phyloP scores from a whole-genome alignment of 2,797 vertebrate genomes.

The Ciconia nigra region DNA sequence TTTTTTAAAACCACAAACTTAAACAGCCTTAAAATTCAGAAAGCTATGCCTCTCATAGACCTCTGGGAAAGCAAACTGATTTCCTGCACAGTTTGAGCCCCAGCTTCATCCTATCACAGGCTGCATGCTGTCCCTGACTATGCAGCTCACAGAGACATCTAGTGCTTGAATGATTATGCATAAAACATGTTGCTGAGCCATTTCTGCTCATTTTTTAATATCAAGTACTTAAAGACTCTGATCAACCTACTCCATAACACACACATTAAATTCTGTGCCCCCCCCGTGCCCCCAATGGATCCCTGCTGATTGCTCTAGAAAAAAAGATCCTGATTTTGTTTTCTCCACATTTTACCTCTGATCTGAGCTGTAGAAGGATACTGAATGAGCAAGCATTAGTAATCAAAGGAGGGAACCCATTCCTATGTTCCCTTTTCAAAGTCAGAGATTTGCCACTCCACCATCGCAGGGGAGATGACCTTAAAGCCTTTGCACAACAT shows the following conservation, averaged over 20 bases:
- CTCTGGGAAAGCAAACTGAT: neutral
- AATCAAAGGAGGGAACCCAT: neutral
- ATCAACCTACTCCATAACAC: neutral
- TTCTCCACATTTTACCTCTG: neutral
- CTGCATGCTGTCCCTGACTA: neutral
- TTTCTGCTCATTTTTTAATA: neutral
- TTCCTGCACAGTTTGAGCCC: neutral
- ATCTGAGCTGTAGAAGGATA: neutral
- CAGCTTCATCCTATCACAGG: neutral
- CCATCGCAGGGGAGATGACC: neutral
- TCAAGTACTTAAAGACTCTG: neutral
- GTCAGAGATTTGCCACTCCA: neutral
- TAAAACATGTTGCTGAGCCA: neutral
- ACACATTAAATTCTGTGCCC: neutral
- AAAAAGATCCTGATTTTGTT: neutral
- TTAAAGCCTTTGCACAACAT: neutral
- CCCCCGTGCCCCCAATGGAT: fast-evolving
- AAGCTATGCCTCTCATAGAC: neutral
- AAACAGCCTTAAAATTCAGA: neutral
- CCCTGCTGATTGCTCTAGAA: neutral
- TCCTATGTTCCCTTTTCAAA: neutral
- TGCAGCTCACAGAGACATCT: neutral
- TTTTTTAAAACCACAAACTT: neutral
- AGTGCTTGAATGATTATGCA: neutral
- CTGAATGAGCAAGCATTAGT: neutral